Percentiles rank a stretch among this genome's conserved stretches.
These are phyloP conservation scores for Pelobates fuscus DNA, from an alignment of 2,113 vertebrate species.

Conservation along the genomic window DNA sequence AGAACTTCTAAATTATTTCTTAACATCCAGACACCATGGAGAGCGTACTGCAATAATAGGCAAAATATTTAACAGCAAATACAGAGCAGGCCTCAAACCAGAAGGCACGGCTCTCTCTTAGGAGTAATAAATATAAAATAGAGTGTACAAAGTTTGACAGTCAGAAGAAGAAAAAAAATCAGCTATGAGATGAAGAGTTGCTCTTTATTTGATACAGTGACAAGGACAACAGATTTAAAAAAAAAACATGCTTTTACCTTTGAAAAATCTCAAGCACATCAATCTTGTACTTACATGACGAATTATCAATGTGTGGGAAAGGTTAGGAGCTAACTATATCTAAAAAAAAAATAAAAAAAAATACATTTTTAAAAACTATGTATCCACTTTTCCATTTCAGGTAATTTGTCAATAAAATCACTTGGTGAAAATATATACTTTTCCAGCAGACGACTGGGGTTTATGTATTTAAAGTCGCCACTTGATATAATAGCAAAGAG, in stretches of 20 bases:
- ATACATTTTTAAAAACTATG: slow-evolving; percentile 10
- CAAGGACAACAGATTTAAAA: slow-evolving; percentile 39
- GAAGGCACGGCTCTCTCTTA: slow-evolving; percentile 19
- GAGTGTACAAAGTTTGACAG: slow-evolving; percentile 12
- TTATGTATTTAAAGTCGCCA: too few relatives aligned
- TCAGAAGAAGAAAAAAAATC: slow-evolving; percentile 15
- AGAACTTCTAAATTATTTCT: slow-evolving; percentile 42
- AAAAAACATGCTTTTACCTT: slow-evolving; percentile 34
- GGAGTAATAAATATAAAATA: slow-evolving; percentile 13
- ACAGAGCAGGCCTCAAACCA: slow-evolving; percentile 27
- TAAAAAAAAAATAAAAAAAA: not conserved
- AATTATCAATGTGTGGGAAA: slow-evolving; percentile 15
- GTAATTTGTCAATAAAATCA: too few relatives aligned
- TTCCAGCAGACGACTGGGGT: too few relatives aligned
- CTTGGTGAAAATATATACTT: too few relatives aligned
- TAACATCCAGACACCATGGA: slow-evolving; percentile 14
- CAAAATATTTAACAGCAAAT: slow-evolving; percentile 37
- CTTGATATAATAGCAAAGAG: too few relatives aligned
- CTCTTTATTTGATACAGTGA: slow-evolving; percentile 36
- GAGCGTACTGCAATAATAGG: slow-evolving; percentile 12
- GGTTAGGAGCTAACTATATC: slow-evolving; percentile 17
- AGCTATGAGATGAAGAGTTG: slow-evolving; percentile 45
- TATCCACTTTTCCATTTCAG: not conserved
- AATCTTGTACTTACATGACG: slow-evolving; percentile 12
- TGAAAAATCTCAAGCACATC: slow-evolving; percentile 36